Percentiles rank a stretch among this genome's conserved stretches.
Evolutionary conservation across 1,140 invertebrate species (phyloP).

Genomic region (Nixonia krombeini): DNA sequence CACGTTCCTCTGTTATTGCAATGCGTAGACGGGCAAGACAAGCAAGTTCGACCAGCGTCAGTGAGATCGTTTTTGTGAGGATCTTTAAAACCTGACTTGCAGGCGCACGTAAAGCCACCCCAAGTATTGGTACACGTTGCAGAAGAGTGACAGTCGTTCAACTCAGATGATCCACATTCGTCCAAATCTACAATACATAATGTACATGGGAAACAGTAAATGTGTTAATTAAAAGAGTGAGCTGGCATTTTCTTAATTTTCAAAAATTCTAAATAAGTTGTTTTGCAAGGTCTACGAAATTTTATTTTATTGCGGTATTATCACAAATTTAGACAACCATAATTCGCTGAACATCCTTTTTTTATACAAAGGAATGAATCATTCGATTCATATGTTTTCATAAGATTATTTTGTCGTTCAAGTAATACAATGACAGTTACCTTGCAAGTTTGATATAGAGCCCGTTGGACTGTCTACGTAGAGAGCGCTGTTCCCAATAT

Average conservation of each 20-base stretch:
- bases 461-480: conserved; percentile 86
- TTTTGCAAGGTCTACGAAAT: too few species aligned
- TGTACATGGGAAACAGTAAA: too few species aligned
- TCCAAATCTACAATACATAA: conserved; percentile 88
- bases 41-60: conserved; percentile 81
- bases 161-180: conserved; percentile 86
- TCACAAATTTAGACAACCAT: too few species aligned
- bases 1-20: conserved; percentile 90
- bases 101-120: conserved; percentile 90
- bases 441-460: conserved; percentile 79
- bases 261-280: too few species aligned
- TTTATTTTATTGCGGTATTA: too few species aligned
- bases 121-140: conserved; percentile 91
- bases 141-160: conserved; percentile 92
- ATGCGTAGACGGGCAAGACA: conserved; percentile 81
- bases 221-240: too few species aligned
- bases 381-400: conserved; percentile 4
- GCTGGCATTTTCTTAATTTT: too few species aligned
- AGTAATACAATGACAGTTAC: conserved; percentile 58
- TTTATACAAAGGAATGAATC: too few species aligned
- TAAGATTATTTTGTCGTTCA: neutral
- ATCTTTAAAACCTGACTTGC: conserved; percentile 85
- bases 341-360: too few species aligned
- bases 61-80: conserved; percentile 77
- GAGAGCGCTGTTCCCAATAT: conserved; percentile 87